phyloP scores from a whole-genome alignment of 2,113 vertebrate species.

The Pantherophis guttatus region DNA sequence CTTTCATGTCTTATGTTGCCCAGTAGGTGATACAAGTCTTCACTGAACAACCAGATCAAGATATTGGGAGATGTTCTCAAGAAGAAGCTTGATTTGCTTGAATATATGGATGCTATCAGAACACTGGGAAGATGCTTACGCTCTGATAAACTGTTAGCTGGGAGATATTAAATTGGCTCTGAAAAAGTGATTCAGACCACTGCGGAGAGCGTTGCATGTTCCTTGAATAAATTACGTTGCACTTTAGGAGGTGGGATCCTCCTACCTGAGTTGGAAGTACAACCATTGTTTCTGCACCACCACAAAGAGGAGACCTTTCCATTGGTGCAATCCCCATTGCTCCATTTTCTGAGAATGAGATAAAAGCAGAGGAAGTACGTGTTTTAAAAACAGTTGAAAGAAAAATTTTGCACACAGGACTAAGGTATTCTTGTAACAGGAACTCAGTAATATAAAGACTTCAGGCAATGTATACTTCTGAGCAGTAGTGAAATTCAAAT shows the following conservation, averaged over 20 bases:
- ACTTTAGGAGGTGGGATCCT: neutral
- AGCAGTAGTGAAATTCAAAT: too few species aligned
- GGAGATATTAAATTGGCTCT: neutral
- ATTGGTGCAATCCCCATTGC: neutral
- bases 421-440: neutral
- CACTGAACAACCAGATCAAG: neutral
- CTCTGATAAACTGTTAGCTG: neutral
- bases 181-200: neutral
- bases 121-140: neutral
- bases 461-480: neutral
- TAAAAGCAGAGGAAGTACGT: neutral
- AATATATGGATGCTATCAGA: neutral
- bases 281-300: neutral
- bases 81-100: neutral
- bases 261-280: neutral
- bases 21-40: neutral
- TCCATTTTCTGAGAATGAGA: neutral
- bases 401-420: neutral
- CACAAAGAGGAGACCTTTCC: neutral
- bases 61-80: neutral
- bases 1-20: neutral
- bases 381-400: neutral
- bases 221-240: neutral
- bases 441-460: neutral
- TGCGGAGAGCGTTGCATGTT: neutral